Percentiles rank a stretch among this genome's conserved stretches.
phyloP scores from a whole-genome alignment of 2,888 invertebrate genomes.

The Meghimatium bilineatum region DNA sequence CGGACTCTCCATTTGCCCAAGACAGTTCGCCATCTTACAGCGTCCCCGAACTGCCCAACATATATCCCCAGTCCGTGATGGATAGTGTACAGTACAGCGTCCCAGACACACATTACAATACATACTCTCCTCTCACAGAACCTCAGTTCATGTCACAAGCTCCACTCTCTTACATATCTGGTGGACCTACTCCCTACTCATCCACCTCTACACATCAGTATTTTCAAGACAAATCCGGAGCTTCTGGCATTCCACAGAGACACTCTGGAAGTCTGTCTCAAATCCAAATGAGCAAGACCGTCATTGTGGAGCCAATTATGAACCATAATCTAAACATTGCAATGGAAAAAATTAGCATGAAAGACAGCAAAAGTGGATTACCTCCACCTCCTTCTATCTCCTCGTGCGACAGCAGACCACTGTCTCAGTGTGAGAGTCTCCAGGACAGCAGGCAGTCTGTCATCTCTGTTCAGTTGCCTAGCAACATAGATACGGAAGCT shows the following conservation, averaged over 20 bases:
- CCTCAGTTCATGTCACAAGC: slow-evolving; percentile 15
- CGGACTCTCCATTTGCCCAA: slow-evolving; percentile 29
- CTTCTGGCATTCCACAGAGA: slow-evolving; percentile 55
- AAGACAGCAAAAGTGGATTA: slow-evolving; percentile 52
- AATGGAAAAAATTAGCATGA: slow-evolving; percentile 59
- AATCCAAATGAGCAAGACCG: slow-evolving; percentile 54
- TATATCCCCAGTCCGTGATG: slow-evolving; percentile 33
- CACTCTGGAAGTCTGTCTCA: slow-evolving; percentile 50
- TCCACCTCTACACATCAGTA: slow-evolving; percentile 32
- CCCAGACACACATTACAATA: slow-evolving; percentile 48
- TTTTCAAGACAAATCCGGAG: slow-evolving; percentile 14
- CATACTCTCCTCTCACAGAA: slow-evolving; percentile 36
- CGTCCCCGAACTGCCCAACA: slow-evolving; percentile 44
- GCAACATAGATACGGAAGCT: slow-evolving; percentile 78
- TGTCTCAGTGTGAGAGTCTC: slow-evolving; percentile 62
- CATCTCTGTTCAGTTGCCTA: slow-evolving; percentile 70
- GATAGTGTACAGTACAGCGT: slow-evolving; percentile 51
- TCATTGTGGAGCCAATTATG: slow-evolving; percentile 62
- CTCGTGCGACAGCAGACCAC: slow-evolving; percentile 49
- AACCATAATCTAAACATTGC: slow-evolving; percentile 60
- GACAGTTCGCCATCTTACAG: slow-evolving; percentile 52
- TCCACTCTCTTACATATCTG: slow-evolving; percentile 8
- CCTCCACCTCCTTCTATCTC: slow-evolving; percentile 8
- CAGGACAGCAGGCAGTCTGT: slow-evolving; percentile 71
- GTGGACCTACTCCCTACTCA: slow-evolving; percentile 37